These are phyloP conservation scores for Homalodisca vitripennis DNA, from an alignment of 1,140 invertebrate genomes.

Conservation along the genomic window DNA sequence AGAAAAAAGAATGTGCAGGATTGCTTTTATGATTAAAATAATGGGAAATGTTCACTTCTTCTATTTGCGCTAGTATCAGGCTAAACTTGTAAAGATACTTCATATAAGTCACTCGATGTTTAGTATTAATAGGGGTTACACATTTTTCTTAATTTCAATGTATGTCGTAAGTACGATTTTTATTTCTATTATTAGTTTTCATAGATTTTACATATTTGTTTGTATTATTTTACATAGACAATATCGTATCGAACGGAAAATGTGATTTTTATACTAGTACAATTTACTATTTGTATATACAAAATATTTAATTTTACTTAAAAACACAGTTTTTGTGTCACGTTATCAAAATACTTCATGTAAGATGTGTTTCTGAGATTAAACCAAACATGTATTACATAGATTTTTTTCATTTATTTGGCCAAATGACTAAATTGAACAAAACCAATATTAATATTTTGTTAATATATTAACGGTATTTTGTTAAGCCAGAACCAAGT, in stretches of 20 bases:
- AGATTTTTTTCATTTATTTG: too few species aligned
- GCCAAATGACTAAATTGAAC: too few species aligned
- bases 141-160: too few species aligned
- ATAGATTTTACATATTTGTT: too few species aligned
- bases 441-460: too few species aligned
- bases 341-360: too few species aligned
- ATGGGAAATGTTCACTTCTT: constrained; percentile 19
- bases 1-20: constrained; percentile 13
- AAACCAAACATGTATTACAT: too few species aligned
- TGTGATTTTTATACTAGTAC: background rate
- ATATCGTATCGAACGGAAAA: background rate
- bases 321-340: background rate
- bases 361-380: too few species aligned
- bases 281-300: background rate
- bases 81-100: constrained; percentile 17
- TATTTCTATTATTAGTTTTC: background rate
- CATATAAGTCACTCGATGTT: background rate
- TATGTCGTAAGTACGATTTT: too few species aligned
- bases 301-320: background rate
- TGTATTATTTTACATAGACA: background rate
- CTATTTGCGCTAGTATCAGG: constrained; percentile 1
- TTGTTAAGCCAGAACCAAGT: too few species aligned
- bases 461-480: too few species aligned
- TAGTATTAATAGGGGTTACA: too few species aligned
- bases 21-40: constrained; percentile 27